These are phyloP conservation scores for Cygnus atratus DNA, from an alignment of 2,113 vertebrate genomes.

Conservation along the genomic window DNA sequence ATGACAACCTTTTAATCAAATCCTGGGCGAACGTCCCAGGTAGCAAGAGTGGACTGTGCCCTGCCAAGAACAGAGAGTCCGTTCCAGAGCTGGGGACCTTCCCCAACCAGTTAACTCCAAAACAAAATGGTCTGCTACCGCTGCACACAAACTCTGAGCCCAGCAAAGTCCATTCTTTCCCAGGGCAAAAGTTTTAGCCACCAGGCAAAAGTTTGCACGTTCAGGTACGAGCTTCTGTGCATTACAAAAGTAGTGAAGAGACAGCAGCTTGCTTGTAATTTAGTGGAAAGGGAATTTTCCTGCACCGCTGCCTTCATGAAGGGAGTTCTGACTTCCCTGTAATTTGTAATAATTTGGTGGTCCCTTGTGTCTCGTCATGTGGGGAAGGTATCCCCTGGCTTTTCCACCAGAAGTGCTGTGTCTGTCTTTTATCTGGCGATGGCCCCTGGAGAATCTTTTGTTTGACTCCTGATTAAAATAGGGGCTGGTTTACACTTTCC, in stretches of 20 bases:
- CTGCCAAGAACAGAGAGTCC: conserved; percentile 44
- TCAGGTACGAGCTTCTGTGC: not conserved
- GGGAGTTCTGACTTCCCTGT: not conserved
- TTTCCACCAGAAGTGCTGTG: not conserved
- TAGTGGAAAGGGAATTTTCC: not conserved
- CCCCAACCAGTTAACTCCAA: not conserved
- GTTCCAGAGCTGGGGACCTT: not conserved
- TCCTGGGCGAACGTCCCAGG: not conserved
- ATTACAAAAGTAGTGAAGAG: not conserved
- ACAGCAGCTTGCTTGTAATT: fast-evolving
- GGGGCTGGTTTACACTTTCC: conserved; percentile 22
- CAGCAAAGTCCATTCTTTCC: not conserved
- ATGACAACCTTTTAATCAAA: conserved; percentile 48
- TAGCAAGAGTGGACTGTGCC: not conserved
- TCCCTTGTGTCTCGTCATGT: not conserved
- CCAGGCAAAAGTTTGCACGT: not conserved
- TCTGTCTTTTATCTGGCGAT: conserved; percentile 31
- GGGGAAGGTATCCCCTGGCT: not conserved
- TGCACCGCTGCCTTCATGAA: not conserved
- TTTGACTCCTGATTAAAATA: not conserved
- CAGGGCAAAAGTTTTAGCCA: not conserved
- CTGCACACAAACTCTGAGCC: not conserved
- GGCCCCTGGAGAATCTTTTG: not conserved
- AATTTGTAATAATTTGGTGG: not conserved
- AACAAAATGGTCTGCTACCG: not conserved